phyloP scores from a whole-genome alignment of 92 coral and sea anemone species.

The Siderastrea radians region DNA sequence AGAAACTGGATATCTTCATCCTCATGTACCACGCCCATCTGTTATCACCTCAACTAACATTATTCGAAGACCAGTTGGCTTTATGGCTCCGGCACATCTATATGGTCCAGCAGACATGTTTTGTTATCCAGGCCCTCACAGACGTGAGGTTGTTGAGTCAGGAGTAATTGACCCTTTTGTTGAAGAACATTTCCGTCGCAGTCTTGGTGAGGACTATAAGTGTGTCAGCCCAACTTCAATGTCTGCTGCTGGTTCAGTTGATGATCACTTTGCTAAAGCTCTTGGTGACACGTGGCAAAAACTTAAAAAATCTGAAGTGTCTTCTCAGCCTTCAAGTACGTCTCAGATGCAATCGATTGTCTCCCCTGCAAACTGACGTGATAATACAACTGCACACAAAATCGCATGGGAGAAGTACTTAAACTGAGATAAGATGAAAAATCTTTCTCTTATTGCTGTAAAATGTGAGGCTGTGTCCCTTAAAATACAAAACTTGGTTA shows the following conservation, averaged over 20 bases:
- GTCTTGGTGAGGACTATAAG: conserved; percentile 94
- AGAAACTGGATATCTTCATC: conserved; percentile 68
- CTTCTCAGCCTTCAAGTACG: conserved; percentile 58
- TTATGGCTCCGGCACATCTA: conserved; percentile 72
- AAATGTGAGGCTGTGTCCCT: too few relatives aligned
- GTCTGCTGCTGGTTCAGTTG: conserved; percentile 94
- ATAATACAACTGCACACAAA: too few relatives aligned
- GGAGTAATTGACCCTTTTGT: conserved; percentile 95
- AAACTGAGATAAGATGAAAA: not conserved
- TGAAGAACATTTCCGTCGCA: conserved; percentile 98
- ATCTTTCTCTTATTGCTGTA: too few relatives aligned
- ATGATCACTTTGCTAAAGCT: conserved; percentile 98
- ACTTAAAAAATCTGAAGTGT: conserved; percentile 61
- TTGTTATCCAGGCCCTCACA: conserved; percentile 73
- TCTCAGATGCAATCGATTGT: conserved; percentile 82
- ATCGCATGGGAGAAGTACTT: not conserved
- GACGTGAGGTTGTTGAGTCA: conserved; percentile 88
- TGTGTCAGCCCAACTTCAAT: conserved; percentile 86
- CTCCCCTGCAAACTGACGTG: conserved; percentile 74
- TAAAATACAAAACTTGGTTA: too few relatives aligned
- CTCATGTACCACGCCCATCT: conserved; percentile 84
- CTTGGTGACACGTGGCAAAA: conserved; percentile 94
- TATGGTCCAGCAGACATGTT: conserved; percentile 60
- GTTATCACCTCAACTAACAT: conserved; percentile 97
- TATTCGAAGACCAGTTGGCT: conserved; percentile 90